Evolutionary conservation across 2,888 invertebrate genomes (phyloP).

Genomic region (Cheilosia scutellata): DNA sequence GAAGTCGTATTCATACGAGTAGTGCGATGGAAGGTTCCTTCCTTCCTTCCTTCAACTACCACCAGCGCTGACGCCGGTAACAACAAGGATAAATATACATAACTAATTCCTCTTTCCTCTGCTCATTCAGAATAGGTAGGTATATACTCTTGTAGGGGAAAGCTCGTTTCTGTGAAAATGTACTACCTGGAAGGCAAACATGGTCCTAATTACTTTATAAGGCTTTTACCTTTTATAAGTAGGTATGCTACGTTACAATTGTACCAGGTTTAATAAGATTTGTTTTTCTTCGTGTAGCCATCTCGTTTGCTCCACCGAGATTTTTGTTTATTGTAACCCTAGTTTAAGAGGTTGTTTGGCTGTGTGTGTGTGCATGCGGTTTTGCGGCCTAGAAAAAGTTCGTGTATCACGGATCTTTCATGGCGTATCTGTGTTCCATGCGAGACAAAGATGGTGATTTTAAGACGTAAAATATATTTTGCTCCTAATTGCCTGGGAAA

Average conservation of each 20-base stretch:
- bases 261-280: constrained; percentile 73
- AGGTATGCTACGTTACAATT: constrained; percentile 59
- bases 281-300: constrained; percentile 53
- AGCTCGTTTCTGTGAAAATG: constrained; percentile 66
- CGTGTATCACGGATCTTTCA: constrained; percentile 65
- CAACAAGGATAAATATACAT: constrained; percentile 16
- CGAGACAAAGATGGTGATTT: constrained; percentile 46
- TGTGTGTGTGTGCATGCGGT: constrained; percentile 40
- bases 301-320: constrained; percentile 43
- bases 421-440: constrained; percentile 31
- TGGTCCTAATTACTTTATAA: constrained; percentile 74
- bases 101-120: constrained; percentile 26
- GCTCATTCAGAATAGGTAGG: constrained; percentile 31
- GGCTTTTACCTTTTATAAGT: constrained; percentile 60
- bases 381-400: constrained; percentile 69
- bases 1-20: constrained; percentile 18
- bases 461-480: constrained; percentile 73
- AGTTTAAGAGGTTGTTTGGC: constrained; percentile 18
- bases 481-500: constrained; percentile 60
- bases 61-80: constrained; percentile 7
- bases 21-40: constrained; percentile 57
- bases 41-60: constrained; percentile 13
- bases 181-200: constrained; percentile 70
- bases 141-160: constrained; percentile 35
- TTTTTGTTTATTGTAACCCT: constrained; percentile 57